Evolutionary conservation across 2,113 vertebrate species (phyloP).

Genomic region (Alectura lathami): DNA sequence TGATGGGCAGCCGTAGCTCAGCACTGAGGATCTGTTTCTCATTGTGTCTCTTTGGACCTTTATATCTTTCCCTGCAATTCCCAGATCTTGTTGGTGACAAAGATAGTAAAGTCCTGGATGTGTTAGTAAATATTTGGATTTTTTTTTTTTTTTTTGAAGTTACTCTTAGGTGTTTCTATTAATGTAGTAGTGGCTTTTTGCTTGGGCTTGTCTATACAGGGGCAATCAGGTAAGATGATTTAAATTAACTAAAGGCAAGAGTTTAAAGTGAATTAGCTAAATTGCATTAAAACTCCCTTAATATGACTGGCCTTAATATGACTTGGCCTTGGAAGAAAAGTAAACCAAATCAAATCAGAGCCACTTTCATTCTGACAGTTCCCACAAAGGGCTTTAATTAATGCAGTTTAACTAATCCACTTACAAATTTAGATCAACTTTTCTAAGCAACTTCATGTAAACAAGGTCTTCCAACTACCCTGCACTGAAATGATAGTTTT

Average conservation of each 20-base stretch:
- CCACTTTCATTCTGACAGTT: constrained; percentile 34
- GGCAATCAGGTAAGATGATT: constrained; percentile 14
- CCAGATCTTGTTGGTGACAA: neutral
- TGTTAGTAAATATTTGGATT: neutral
- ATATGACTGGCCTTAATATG: constrained; percentile 41
- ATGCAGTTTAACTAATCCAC: constrained; percentile 47
- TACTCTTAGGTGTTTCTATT: neutral
- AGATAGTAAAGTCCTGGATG: neutral
- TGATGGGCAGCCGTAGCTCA: neutral
- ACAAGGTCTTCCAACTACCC: neutral
- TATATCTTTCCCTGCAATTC: neutral
- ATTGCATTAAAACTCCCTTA: constrained; percentile 37
- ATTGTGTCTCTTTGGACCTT: neutral
- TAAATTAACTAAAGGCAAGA: constrained; percentile 55
- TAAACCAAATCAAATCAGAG: constrained; percentile 63
- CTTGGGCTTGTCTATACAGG: neutral
- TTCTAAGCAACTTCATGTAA: constrained; percentile 6
- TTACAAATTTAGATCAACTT: constrained; percentile 61
- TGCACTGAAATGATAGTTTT: neutral
- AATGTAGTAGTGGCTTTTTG: neutral
- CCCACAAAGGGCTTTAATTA: constrained; percentile 53
- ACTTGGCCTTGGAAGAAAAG: constrained; percentile 50
- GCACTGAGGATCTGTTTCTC: neutral
- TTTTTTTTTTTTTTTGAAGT: neutral
- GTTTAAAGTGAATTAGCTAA: constrained; percentile 48